Conservation (phyloP, 2,888 invertebrate genomes). For the Galerucella calmariensis region DNA sequence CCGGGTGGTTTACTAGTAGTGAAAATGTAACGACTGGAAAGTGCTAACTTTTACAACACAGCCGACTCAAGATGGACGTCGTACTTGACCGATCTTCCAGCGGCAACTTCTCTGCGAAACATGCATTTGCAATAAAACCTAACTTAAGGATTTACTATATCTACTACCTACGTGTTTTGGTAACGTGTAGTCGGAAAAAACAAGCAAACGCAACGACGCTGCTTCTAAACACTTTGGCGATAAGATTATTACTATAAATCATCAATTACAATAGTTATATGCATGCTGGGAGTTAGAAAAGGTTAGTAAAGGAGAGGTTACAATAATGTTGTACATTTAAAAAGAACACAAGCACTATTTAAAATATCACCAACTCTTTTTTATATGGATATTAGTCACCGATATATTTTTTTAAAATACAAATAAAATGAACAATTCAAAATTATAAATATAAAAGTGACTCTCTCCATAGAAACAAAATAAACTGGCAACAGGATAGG, state of each 20-base stretch:
- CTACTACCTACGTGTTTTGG: conserved; percentile 21
- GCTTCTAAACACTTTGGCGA: conserved; percentile 25
- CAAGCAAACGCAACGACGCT: conserved; percentile 19
- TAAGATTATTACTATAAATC: conserved; percentile 15
- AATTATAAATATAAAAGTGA: conserved; percentile 21
- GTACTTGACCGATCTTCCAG: conserved; percentile 2
- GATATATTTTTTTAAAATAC: conserved; percentile 23
- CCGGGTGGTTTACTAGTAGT: conserved; percentile 43
- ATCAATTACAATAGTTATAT: conserved; percentile 39
- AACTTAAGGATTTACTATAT: conserved; percentile 12
- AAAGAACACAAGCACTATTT: conserved; percentile 58
- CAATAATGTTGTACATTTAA: conserved; percentile 40
- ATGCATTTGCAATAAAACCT: conserved; percentile 22
- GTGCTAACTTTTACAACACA: conserved; percentile 66
- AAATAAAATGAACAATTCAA: background rate
- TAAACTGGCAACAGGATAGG: conserved; percentile 58
- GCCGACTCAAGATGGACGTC: conserved; percentile 56
- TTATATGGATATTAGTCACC: conserved; percentile 39
- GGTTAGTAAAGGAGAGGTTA: conserved; percentile 41
- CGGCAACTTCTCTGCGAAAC: conserved; percentile 19
- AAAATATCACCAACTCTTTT: conserved; percentile 64
- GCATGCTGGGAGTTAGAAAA: conserved; percentile 52
- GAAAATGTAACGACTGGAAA: conserved; percentile 32
- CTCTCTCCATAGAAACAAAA: conserved; percentile 44
- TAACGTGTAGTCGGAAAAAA: conserved; percentile 13